phyloP scores from a whole-genome alignment of 2,113 vertebrate genomes.

The Melanocharis versteri region DNA sequence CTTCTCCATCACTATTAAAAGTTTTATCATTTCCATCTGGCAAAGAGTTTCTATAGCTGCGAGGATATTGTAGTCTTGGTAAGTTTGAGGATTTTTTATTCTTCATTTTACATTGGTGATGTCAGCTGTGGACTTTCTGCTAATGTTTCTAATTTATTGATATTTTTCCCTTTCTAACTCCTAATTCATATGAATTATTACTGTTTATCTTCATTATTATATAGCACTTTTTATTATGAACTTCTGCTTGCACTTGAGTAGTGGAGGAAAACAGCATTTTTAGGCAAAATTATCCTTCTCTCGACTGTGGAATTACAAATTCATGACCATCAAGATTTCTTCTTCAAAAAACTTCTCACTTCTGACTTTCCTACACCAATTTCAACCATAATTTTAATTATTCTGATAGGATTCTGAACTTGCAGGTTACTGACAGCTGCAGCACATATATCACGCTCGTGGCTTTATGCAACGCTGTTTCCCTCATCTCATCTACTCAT shows the following conservation, averaged over 20 bases:
- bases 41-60: neutral
- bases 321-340: neutral
- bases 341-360: neutral
- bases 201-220: neutral
- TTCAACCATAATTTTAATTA: neutral
- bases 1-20: neutral
- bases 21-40: neutral
- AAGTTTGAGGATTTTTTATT: neutral
- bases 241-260: neutral
- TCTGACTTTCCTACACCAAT: neutral
- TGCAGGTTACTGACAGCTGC: neutral
- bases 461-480: neutral
- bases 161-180: neutral
- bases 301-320: neutral
- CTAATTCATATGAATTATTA: neutral
- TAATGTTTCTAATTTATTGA: neutral
- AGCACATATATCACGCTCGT: rapidly evolving
- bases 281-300: neutral
- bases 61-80: neutral
- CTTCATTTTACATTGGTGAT: neutral
- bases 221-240: neutral
- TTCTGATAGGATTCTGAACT: neutral
- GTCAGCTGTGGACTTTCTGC: neutral
- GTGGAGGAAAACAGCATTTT: neutral
- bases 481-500: neutral